Evolutionary conservation across 53 echinoderm and acorn worm genomes (phyloP).

Genomic region (Paelopatides confundens): DNA sequence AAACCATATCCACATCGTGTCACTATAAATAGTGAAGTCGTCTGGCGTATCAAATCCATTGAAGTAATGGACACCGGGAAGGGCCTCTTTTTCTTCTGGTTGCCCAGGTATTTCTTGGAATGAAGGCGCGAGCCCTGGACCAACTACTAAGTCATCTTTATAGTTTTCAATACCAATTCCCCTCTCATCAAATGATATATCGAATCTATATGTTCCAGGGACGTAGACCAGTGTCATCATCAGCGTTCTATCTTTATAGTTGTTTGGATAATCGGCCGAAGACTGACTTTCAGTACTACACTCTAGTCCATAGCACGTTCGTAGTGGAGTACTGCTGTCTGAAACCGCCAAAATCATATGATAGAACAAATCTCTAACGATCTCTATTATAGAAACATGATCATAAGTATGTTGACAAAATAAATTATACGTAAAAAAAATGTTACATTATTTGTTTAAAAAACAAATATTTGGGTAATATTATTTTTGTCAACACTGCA

Average conservation of each 20-base stretch:
- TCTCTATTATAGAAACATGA: no score
- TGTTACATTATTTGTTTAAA: no score
- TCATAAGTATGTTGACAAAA: no score
- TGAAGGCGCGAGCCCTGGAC: neutral
- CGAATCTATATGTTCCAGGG: neutral
- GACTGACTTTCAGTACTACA: neutral
- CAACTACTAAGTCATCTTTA: conserved; percentile 3
- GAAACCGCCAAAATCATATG: neutral
- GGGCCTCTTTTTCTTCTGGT: neutral
- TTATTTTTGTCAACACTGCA: no score
- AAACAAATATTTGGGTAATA: neutral
- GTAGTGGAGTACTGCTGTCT: neutral
- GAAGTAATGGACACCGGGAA: neutral
- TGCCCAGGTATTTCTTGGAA: neutral
- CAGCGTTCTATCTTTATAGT: neutral
- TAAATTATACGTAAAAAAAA: no score
- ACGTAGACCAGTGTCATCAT: conserved; percentile 12
- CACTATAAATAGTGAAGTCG: conserved; percentile 3
- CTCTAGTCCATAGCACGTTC: conserved; percentile 16
- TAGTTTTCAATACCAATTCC: neutral
- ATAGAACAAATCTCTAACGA: no score
- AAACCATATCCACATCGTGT: neutral
- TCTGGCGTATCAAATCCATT: neutral
- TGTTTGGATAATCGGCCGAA: neutral
- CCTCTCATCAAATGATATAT: neutral